Evolutionary conservation across 1,140 invertebrate genomes (phyloP).

Genomic region (Cherax quadricarinatus): DNA sequence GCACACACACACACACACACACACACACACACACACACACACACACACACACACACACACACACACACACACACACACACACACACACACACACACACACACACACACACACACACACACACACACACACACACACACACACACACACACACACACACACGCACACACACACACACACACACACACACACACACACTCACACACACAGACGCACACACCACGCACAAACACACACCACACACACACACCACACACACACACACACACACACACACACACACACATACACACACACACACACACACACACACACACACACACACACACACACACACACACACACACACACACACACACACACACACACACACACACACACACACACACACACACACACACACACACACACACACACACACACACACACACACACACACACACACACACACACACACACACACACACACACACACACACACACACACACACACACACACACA

Average conservation of each 20-base stretch:
- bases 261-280: not conserved
- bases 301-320: conserved; percentile 1
- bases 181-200: not conserved
- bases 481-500: not conserved
- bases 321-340: not conserved
- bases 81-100: not conserved
- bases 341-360: not conserved
- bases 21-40: not conserved
- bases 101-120: not conserved
- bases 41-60: not conserved
- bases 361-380: not conserved
- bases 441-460: not conserved
- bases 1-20: not conserved
- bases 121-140: not conserved
- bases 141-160: not conserved
- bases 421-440: not conserved
- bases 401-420: conserved; percentile 1
- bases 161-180: not conserved
- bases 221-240: no score
- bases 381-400: not conserved
- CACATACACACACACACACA: not conserved
- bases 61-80: not conserved
- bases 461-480: not conserved
- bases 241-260: not conserved
- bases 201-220: conserved; percentile 6